phyloP scores from a whole-genome alignment of 37 sponge, comb jelly and placozoan species.

The Corticium candelabrum region DNA sequence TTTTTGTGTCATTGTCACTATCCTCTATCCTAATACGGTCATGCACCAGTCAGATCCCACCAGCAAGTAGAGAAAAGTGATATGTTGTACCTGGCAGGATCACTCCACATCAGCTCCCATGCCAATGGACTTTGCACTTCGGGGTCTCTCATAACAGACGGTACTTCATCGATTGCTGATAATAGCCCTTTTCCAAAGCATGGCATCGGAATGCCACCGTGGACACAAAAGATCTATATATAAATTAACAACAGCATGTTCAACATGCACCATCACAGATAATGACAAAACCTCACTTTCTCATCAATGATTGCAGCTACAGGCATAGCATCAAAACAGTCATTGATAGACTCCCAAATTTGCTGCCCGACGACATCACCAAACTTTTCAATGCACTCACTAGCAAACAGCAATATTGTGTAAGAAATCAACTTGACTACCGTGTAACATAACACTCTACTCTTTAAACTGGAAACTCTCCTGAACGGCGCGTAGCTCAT shows the following conservation, averaged over 20 bases:
- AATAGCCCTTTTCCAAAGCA: slow-evolving; percentile 43
- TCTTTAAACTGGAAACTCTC: slow-evolving; percentile 67
- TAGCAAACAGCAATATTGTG: background rate
- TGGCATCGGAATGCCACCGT: slow-evolving; percentile 81
- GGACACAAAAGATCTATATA: slow-evolving; percentile 83
- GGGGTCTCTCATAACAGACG: slow-evolving; percentile 54
- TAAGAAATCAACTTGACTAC: background rate
- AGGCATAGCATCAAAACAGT: slow-evolving; percentile 80
- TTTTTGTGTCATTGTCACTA: slow-evolving; percentile 23
- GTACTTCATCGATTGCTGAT: slow-evolving; percentile 65
- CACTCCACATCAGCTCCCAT: slow-evolving; percentile 96
- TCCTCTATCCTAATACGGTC: slow-evolving; percentile 27
- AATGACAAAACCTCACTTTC: slow-evolving; percentile 40
- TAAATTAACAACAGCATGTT: background rate
- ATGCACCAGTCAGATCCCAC: too few species aligned
- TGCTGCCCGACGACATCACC: slow-evolving; percentile 55
- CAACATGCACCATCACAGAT: background rate
- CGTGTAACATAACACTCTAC: slow-evolving; percentile 1
- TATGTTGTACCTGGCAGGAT: slow-evolving; percentile 70
- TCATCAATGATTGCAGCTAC: slow-evolving; percentile 84
- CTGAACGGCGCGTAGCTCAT: slow-evolving; percentile 79
- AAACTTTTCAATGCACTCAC: slow-evolving; percentile 90
- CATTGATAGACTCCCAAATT: slow-evolving; percentile 89
- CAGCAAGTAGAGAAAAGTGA: too few species aligned
- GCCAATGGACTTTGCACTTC: slow-evolving; percentile 63